Evolutionary conservation across 1,140 invertebrate genomes (phyloP).

Genomic region (Patella vulgata): DNA sequence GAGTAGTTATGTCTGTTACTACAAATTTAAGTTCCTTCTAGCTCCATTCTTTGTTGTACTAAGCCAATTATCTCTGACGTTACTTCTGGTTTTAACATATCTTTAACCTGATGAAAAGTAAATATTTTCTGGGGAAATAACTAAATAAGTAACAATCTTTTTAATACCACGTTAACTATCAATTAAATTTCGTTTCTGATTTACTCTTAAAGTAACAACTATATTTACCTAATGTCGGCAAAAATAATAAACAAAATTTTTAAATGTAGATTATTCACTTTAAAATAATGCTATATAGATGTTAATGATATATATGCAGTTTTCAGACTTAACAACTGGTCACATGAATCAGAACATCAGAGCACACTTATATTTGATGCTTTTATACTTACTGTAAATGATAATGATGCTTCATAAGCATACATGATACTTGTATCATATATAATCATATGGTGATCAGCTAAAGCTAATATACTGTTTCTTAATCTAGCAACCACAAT

Average conservation of each 20-base stretch:
- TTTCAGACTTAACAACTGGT: neutral
- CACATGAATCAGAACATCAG: neutral
- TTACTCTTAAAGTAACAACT: too few species aligned
- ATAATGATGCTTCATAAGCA: constrained; percentile 89
- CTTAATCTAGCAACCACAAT: constrained; percentile 86
- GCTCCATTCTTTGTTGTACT: constrained; percentile 52
- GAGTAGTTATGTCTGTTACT: too few species aligned
- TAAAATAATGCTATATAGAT: neutral
- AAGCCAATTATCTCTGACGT: constrained; percentile 77
- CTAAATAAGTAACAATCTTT: too few species aligned
- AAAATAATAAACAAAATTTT: neutral
- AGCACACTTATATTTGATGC: too few species aligned
- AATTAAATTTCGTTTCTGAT: too few species aligned
- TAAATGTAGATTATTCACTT: neutral
- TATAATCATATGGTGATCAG: constrained; percentile 86
- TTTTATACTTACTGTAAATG: constrained; percentile 74
- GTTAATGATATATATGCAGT: neutral
- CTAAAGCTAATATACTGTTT: constrained; percentile 89
- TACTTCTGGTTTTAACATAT: constrained; percentile 82
- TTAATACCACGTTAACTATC: too few species aligned
- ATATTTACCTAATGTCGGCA: too few species aligned
- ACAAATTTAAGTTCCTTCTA: constrained; percentile 44
- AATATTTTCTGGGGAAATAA: too few species aligned
- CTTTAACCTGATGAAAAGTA: constrained; percentile 71
- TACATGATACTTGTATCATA: constrained; percentile 92